phyloP scores from a whole-genome alignment of 2,113 vertebrate species.

The Anguilla japonica region DNA sequence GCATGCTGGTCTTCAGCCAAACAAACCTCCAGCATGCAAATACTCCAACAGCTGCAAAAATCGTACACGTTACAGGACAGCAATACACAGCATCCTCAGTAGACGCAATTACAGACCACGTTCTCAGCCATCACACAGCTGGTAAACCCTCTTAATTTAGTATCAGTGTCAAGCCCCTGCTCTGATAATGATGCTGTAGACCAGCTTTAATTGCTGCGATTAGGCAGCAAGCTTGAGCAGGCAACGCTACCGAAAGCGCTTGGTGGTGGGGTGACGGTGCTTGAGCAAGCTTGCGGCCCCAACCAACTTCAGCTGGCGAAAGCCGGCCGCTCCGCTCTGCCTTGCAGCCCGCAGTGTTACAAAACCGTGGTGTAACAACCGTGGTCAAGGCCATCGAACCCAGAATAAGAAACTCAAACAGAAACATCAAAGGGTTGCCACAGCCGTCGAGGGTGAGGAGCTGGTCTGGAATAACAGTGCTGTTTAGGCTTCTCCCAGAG shows the following conservation, averaged over 20 bases:
- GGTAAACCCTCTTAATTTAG: constrained; percentile 65
- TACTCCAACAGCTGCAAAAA: too few species aligned
- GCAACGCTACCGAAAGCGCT: constrained; percentile 30
- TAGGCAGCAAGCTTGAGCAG: constrained; percentile 34
- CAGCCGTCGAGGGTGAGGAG: constrained; percentile 30
- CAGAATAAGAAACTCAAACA: background rate
- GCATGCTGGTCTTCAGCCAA: background rate
- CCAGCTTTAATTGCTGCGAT: constrained; percentile 50
- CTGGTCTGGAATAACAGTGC: constrained; percentile 7
- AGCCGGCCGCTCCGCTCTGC: background rate
- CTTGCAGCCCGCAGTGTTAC: background rate
- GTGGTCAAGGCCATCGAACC: background rate
- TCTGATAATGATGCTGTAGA: constrained; percentile 51
- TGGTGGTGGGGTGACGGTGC: constrained; percentile 30
- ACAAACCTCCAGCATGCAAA: too few species aligned
- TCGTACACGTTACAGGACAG: too few species aligned
- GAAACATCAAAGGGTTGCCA: constrained; percentile 25
- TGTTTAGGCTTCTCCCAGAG: background rate
- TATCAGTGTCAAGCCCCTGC: constrained; percentile 17
- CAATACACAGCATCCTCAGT: background rate
- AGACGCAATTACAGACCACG: constrained; percentile 46
- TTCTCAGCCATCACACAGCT: constrained; percentile 48
- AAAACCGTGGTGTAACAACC: background rate
- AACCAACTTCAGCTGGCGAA: background rate
- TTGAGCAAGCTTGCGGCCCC: constrained; percentile 24